Base-by-base conservation (phyloP, 2,113 vertebrate species). In the Grallaria varia region DNA sequence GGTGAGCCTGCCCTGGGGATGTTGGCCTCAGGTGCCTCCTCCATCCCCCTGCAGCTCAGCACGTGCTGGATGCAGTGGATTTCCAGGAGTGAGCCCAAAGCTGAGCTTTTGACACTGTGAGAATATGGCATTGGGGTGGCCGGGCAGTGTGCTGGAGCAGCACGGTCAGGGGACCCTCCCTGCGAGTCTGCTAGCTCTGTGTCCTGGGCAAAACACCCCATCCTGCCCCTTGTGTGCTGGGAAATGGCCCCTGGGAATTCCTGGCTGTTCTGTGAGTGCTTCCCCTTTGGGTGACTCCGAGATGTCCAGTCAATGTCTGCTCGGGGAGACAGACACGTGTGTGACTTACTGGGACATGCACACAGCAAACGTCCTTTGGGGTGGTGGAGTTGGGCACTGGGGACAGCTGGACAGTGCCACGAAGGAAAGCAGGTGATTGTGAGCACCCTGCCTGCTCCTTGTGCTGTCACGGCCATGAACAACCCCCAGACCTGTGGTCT, bases 81-180 rank as follows among this genome's bases (percentile, higher is more conserved):
- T 79, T 82, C 63, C 75, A 52, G 79, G 49, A 47, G 37, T 2
- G 21, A 52, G 12, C 9, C 9, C 10, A 44, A 72, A 75, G 74
- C 63, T 80, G 84, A 77, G 69, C 76, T 86, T 80, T 56, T 24
- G 52, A 28, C 14, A 1, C 44, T 44, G 33, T 50, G 25, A 31
- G 75, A 81, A 78, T 14, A 6, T 0, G 3, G 6, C 15, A 0
- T 2, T 12, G 23, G 18, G 55, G 25, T 42, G 24, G 30, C 44
- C 80, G 84, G 21, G 42, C 56, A 75, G 60, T 2, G 1, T 3
- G 3, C 45, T 12, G 9, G 56, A 53, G 72, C 84, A 72, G 67
- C 12, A 1, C 6, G 19, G 9, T 3, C 6, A 2, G 63, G 52
- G 60, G 37, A 25, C 33, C 49, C 33, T 53, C 39, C 2, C 52